Percentiles rank a stretch among this genome's conserved stretches.
Conservation (phyloP, 2,888 invertebrate genomes). For the Thecocarcelia acutangulata region DNA sequence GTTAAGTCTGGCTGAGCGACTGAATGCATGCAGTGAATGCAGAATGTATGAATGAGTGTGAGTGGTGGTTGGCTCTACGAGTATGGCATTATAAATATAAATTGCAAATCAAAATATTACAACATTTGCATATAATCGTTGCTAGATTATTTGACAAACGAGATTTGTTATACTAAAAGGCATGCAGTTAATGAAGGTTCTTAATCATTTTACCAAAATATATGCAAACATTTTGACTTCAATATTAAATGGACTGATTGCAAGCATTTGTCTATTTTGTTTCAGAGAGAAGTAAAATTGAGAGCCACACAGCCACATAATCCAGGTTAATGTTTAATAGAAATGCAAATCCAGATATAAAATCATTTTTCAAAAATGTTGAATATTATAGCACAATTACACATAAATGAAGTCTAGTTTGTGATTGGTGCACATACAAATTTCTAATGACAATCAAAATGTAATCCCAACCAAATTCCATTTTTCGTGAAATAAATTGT, state of each 20-base stretch:
- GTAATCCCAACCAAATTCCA: no score
- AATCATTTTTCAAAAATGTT: no score
- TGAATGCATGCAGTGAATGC: neutral
- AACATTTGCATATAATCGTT: slow-evolving; percentile 46
- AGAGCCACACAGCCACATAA: neutral
- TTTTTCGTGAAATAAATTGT: neutral
- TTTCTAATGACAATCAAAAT: neutral
- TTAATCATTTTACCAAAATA: neutral
- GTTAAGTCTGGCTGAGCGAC: slow-evolving; percentile 16
- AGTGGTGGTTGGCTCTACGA: neutral
- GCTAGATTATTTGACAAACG: slow-evolving; percentile 24
- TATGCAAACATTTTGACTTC: neutral
- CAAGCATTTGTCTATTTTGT: neutral
- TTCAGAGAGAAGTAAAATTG: neutral
- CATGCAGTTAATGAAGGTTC: neutral
- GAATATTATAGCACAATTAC: no score
- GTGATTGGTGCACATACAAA: neutral
- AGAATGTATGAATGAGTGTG: no score
- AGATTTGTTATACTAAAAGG: slow-evolving; percentile 13
- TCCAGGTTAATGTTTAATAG: neutral
- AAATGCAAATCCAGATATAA: no score
- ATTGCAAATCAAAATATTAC: slow-evolving; percentile 26
- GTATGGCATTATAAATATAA: slow-evolving; percentile 13
- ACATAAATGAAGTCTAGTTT: no score
- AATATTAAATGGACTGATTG: neutral